Evolutionary conservation across 2,888 invertebrate genomes (phyloP).

Genomic region (Ophion ventricosus): DNA sequence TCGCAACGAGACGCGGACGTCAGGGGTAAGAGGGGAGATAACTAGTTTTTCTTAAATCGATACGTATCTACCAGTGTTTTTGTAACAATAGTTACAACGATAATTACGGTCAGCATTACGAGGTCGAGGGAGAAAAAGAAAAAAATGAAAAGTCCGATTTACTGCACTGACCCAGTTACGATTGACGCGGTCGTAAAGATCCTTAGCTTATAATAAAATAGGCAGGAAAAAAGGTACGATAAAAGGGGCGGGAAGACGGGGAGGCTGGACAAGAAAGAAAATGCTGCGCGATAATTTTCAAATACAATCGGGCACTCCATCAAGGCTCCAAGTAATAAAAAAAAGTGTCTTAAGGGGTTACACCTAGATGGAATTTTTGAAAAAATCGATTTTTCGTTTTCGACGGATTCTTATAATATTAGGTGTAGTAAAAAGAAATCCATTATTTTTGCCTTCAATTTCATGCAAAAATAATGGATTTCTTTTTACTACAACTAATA

Average conservation of each 20-base stretch:
- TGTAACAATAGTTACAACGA: constrained; percentile 16
- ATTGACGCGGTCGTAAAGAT: constrained; percentile 45
- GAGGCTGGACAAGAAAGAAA: constrained; percentile 27
- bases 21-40: constrained; percentile 26
- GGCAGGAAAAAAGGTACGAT: constrained; percentile 3
- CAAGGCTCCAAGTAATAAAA: background rate
- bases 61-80: background rate
- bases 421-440: too few species aligned
- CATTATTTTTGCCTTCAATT: too few species aligned
- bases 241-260: background rate
- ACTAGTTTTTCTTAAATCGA: constrained; percentile 35
- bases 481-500: too few species aligned
- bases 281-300: constrained; percentile 52
- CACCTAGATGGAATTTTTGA: too few species aligned
- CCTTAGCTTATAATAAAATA: constrained; percentile 51
- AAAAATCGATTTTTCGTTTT: too few species aligned
- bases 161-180: constrained; percentile 53
- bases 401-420: too few species aligned
- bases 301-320: constrained; percentile 31
- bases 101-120: constrained; percentile 24
- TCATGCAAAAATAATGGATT: too few species aligned
- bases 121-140: constrained; percentile 15
- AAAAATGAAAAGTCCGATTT: constrained; percentile 51
- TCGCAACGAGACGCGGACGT: constrained; percentile 8
- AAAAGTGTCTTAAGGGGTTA: background rate